Conservation (phyloP, 2,113 vertebrate species). For the Pyrgilauda ruficollis region DNA sequence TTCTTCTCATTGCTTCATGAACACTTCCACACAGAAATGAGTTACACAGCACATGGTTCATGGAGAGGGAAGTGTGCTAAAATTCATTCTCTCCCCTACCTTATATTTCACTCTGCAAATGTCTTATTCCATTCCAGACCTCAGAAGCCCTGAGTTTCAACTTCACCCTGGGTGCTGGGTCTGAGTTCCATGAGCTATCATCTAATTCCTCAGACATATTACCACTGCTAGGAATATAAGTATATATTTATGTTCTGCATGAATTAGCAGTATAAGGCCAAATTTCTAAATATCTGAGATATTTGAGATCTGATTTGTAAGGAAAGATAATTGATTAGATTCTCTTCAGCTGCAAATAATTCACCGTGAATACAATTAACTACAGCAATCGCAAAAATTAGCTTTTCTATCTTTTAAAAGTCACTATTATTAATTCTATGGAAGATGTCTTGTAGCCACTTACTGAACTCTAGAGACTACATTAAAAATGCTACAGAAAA, state of each 20-base stretch:
- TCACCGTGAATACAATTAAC: background rate
- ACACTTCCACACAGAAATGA: background rate
- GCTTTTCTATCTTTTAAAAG: background rate
- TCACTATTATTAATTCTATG: background rate
- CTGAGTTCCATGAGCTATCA: background rate
- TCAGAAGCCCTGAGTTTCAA: background rate
- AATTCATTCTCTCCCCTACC: background rate
- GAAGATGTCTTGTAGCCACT: background rate
- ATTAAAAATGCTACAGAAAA: background rate
- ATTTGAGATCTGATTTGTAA: background rate
- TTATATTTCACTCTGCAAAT: background rate
- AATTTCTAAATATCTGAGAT: background rate
- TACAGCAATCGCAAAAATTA: background rate
- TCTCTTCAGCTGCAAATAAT: background rate
- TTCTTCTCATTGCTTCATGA: background rate
- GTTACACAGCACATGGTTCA: background rate
- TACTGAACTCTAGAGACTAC: background rate
- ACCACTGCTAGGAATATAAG: background rate
- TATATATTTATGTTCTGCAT: background rate
- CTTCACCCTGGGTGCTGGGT: background rate
- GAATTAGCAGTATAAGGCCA: background rate
- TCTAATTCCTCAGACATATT: background rate
- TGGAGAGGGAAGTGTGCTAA: background rate
- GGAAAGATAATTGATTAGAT: background rate
- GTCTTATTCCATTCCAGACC: background rate